These are phyloP conservation scores for Actinia equina DNA, from an alignment of 64 coral and sea anemone genomes.

Conservation along the genomic window DNA sequence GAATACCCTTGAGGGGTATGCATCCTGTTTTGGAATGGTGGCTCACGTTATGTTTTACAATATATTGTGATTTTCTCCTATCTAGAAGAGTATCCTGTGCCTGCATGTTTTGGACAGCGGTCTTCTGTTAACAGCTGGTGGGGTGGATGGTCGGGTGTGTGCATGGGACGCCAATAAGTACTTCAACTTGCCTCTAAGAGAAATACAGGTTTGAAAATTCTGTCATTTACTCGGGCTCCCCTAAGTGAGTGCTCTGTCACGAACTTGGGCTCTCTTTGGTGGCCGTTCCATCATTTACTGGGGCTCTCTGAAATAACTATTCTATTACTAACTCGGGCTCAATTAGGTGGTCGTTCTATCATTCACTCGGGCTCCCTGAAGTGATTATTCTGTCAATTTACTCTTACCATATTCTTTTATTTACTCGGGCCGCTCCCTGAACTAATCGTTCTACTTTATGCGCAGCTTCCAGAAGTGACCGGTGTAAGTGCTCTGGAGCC, in stretches of 20 bases:
- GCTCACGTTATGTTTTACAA: too few relatives aligned
- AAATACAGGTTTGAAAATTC: conserved; percentile 55
- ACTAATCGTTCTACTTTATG: neutral
- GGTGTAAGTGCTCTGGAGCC: conserved; percentile 81
- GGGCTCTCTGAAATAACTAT: conserved; percentile 42
- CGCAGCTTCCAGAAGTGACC: conserved; percentile 49
- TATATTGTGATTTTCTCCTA: neutral
- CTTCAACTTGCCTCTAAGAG: conserved; percentile 73
- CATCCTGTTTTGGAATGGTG: too few relatives aligned
- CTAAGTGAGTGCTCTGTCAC: too few relatives aligned
- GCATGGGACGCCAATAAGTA: conserved; percentile 92
- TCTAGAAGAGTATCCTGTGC: conserved; percentile 74
- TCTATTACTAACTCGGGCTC: too few relatives aligned
- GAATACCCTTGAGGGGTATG: too few relatives aligned
- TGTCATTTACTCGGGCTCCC: neutral
- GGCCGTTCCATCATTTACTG: neutral
- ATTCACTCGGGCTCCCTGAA: neutral
- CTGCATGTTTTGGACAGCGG: conserved; percentile 71
- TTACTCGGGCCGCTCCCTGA: neutral
- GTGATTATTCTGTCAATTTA: too few relatives aligned
- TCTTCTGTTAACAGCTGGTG: conserved; percentile 68
- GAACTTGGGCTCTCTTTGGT: neutral
- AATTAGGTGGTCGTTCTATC: neutral
- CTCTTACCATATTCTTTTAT: too few relatives aligned
- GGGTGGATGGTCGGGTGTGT: conserved; percentile 72